Evolutionary conservation across 2,888 invertebrate genomes (phyloP).

Genomic region (Apamea anceps): DNA sequence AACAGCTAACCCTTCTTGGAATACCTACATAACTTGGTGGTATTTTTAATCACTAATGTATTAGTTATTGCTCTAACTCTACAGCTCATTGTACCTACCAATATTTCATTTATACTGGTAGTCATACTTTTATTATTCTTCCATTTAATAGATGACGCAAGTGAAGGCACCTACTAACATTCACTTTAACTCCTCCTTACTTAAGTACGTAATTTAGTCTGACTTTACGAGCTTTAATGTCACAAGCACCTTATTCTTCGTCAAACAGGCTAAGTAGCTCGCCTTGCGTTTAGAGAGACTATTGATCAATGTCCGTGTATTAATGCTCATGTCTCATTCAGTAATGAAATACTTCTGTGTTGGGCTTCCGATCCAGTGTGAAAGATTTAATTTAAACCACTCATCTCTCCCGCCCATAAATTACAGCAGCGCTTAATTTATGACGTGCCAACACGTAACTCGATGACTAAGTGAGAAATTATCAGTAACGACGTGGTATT

Average conservation of each 20-base stretch:
- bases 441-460: constrained; percentile 64
- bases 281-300: constrained; percentile 17
- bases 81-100: constrained; percentile 24
- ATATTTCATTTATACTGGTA: constrained; percentile 9
- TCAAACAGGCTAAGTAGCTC: constrained; percentile 8
- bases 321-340: constrained; percentile 36
- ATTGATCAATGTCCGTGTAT: constrained; percentile 46
- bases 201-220: constrained; percentile 11
- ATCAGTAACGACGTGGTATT: constrained; percentile 66
- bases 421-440: constrained; percentile 66
- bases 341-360: constrained; percentile 42
- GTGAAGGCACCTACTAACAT: constrained; percentile 5
- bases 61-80: constrained; percentile 12
- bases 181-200: constrained; percentile 13
- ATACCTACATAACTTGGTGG: constrained; percentile 64
- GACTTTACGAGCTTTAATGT: constrained; percentile 22
- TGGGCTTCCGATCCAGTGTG: constrained; percentile 36
- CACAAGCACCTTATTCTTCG: constrained; percentile 27
- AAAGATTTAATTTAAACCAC: constrained; percentile 58
- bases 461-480: constrained; percentile 72
- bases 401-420: constrained; percentile 56
- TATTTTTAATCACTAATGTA: constrained; percentile 51
- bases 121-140: constrained; percentile 10
- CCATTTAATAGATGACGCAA: constrained; percentile 35
- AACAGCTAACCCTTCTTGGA: constrained; percentile 70